A percentile compares a stretch with the other conserved stretches of the same genome.
Conservation (phyloP, 2,888 invertebrate genomes). For the Micoletzkya japonica region DNA sequence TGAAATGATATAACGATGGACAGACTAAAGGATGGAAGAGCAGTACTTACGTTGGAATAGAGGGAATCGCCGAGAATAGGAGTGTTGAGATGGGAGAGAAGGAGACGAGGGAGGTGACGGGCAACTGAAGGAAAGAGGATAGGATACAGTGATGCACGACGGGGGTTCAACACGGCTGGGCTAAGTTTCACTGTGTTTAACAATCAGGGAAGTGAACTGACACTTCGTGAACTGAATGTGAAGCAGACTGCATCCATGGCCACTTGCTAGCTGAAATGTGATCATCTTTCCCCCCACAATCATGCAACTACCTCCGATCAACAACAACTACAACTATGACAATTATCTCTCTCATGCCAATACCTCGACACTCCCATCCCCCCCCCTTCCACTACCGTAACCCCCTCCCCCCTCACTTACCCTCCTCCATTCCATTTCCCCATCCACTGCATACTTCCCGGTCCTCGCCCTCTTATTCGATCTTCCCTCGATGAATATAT, state of each 20-base stretch:
- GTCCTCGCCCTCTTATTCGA: slow-evolving; percentile 3
- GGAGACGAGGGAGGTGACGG: slow-evolving; percentile 28
- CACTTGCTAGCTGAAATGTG: slow-evolving; percentile 5
- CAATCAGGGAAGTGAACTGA: background rate
- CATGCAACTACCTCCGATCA: no score
- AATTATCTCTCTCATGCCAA: no score
- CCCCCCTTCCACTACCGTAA: background rate
- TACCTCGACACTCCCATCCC: background rate
- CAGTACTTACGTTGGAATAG: background rate
- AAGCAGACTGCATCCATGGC: slow-evolving; percentile 22
- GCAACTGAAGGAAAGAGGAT: slow-evolving; percentile 18
- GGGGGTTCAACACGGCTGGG: no score
- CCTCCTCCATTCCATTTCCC: slow-evolving; percentile 11
- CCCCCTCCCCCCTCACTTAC: background rate
- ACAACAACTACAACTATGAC: no score
- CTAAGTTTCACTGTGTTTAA: no score
- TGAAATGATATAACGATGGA: background rate
- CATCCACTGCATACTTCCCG: slow-evolving; percentile 26
- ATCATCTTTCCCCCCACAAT: no score
- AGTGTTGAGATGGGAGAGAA: slow-evolving; percentile 9
- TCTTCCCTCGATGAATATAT: slow-evolving; percentile 24
- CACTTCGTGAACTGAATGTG: slow-evolving; percentile 23
- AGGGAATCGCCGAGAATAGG: slow-evolving; percentile 23
- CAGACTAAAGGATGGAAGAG: background rate
- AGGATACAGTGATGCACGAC: background rate